Conservation (phyloP, 2,888 invertebrate species). For the Lasioglossum lativentre region DNA sequence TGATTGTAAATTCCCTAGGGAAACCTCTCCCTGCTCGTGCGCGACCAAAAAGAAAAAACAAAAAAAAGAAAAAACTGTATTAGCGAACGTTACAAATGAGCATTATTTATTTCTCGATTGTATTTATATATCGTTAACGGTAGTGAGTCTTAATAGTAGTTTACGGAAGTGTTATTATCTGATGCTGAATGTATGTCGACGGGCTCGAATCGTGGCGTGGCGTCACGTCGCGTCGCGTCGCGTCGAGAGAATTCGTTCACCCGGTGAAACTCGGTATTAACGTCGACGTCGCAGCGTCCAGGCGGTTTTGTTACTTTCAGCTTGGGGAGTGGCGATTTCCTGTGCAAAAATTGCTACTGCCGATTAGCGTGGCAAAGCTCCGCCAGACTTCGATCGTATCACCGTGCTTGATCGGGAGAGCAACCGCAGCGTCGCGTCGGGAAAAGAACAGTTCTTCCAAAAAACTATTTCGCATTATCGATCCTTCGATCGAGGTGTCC, state of each 20-base stretch:
- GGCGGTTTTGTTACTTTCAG: conserved; percentile 41
- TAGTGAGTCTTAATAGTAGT: conserved; percentile 62
- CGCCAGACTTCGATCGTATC: conserved; percentile 34
- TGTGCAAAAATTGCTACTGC: conserved; percentile 57
- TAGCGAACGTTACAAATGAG: conserved; percentile 67
- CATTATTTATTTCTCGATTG: conserved; percentile 73
- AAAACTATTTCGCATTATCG: neutral
- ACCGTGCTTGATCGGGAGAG: conserved; percentile 29
- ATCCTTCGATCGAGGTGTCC: neutral
- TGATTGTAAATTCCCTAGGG: neutral
- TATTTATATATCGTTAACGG: conserved; percentile 70
- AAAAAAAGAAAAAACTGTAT: conserved; percentile 39
- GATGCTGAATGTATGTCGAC: conserved; percentile 63
- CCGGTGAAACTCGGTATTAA: conserved; percentile 43
- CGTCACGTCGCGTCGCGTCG: no score
- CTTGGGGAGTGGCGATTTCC: conserved; percentile 52
- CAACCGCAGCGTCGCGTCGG: neutral
- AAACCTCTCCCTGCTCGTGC: conserved; percentile 47
- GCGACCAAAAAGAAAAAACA: conserved; percentile 31
- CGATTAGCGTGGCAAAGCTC: conserved; percentile 37
- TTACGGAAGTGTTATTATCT: conserved; percentile 67
- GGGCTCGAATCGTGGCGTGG: conserved; percentile 29
- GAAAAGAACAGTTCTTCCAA: neutral
- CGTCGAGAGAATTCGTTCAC: neutral
- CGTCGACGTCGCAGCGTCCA: conserved; percentile 12